Evolutionary conservation across 2,888 invertebrate species (phyloP).

Genomic region (Eupeodes latifasciatus): DNA sequence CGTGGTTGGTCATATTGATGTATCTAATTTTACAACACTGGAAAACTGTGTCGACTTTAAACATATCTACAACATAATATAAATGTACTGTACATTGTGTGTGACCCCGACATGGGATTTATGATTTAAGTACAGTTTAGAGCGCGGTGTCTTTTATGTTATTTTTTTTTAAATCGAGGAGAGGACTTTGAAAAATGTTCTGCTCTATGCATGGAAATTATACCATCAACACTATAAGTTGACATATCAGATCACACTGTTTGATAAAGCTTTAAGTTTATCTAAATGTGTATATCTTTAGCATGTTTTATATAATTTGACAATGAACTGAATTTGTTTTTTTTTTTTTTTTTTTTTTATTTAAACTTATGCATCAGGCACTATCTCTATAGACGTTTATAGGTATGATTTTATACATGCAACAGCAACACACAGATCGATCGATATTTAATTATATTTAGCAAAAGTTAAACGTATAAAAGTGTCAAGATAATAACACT

Average conservation of each 20-base stretch:
- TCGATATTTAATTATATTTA: constrained; percentile 60
- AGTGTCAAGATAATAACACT: constrained; percentile 39
- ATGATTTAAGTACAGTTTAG: constrained; percentile 57
- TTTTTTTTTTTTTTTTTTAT: no score
- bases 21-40: constrained; percentile 42
- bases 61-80: no score
- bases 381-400: not conserved
- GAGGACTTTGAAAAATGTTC: constrained; percentile 29
- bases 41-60: constrained; percentile 69
- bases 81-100: not conserved
- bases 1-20: constrained; percentile 13
- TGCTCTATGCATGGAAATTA: constrained; percentile 50
- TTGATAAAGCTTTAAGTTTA: not conserved
- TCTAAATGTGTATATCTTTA: constrained; percentile 40
- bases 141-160: constrained; percentile 62
- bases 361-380: not conserved
- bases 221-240: not conserved
- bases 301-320: constrained; percentile 26
- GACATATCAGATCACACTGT: constrained; percentile 11
- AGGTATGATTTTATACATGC: constrained; percentile 5
- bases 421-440: constrained; percentile 42
- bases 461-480: constrained; percentile 7
- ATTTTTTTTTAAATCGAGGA: constrained; percentile 53
- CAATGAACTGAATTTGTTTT: constrained; percentile 46
- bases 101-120: constrained; percentile 68